phyloP scores from a whole-genome alignment of 2,797 vertebrate species.

The Buceros bicornis region DNA sequence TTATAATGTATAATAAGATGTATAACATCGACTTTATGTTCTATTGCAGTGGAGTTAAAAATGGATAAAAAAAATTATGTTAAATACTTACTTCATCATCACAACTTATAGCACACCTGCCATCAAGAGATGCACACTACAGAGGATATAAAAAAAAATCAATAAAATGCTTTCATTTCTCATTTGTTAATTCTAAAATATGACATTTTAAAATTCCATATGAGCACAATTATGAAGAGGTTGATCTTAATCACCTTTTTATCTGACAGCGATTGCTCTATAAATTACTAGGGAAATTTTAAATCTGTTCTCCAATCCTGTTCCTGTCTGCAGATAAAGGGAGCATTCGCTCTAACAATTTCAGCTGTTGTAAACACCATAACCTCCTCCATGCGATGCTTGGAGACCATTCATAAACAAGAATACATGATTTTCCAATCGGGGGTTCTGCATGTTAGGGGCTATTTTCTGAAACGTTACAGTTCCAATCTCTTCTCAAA shows the following conservation, averaged over 20 bases:
- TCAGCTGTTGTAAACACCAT: background rate
- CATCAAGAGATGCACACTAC: slow-evolving; percentile 94
- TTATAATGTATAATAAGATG: background rate
- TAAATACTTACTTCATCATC: slow-evolving; percentile 91
- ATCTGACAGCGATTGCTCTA: background rate
- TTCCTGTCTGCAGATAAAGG: background rate
- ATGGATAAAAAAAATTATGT: background rate
- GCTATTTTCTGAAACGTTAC: background rate
- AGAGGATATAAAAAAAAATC: background rate
- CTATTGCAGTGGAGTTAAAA: background rate
- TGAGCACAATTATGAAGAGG: background rate
- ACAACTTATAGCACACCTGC: slow-evolving; percentile 95
- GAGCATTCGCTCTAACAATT: background rate
- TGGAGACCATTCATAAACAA: background rate
- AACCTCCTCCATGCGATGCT: background rate
- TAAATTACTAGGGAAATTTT: background rate
- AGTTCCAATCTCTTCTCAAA: background rate
- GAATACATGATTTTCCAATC: background rate
- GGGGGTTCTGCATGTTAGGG: background rate
- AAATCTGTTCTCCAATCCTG: background rate
- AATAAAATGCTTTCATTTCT: background rate
- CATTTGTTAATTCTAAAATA: background rate
- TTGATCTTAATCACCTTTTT: background rate
- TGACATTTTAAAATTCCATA: background rate
- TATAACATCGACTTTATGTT: background rate